A percentile compares a stretch with the other conserved stretches of the same genome.
These are phyloP conservation scores for Andrena hattorfiana DNA, from an alignment of 2,888 invertebrate species.

Conservation along the genomic window DNA sequence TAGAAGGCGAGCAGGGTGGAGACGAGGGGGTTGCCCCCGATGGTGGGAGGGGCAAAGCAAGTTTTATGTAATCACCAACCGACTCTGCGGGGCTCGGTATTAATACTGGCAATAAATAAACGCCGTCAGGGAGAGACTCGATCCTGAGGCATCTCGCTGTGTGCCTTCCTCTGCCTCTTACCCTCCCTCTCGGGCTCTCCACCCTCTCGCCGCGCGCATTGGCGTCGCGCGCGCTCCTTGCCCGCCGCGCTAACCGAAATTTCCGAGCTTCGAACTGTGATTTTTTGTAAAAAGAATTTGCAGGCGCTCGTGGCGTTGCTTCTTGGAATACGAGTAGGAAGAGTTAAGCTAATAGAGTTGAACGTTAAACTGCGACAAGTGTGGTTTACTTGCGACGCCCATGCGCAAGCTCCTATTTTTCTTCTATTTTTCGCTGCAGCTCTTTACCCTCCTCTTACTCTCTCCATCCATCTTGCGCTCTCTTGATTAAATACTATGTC, in stretches of 20 bases:
- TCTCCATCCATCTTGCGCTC: constrained; percentile 34
- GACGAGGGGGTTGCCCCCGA: constrained; percentile 58
- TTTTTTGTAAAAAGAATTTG: too few species aligned
- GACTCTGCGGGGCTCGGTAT: constrained; percentile 78
- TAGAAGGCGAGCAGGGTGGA: constrained; percentile 52
- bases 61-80: constrained; percentile 81
- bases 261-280: constrained; percentile 1
- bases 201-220: constrained; percentile 46
- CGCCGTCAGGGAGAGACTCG: constrained; percentile 74
- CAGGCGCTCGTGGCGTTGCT: too few species aligned
- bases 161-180: constrained; percentile 53
- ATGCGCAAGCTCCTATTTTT: constrained; percentile 22
- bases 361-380: too few species aligned
- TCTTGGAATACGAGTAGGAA: too few species aligned
- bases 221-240: constrained; percentile 39
- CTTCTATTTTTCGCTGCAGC: constrained; percentile 4
- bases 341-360: too few species aligned
- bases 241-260: background rate
- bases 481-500: constrained; percentile 8
- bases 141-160: constrained; percentile 66
- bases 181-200: constrained; percentile 42
- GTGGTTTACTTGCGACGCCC: background rate
- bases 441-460: background rate
- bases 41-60: constrained; percentile 72
- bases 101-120: constrained; percentile 82